These are phyloP conservation scores for Tetragonula clypearis DNA, from an alignment of 1,140 invertebrate species.

Conservation along the genomic window DNA sequence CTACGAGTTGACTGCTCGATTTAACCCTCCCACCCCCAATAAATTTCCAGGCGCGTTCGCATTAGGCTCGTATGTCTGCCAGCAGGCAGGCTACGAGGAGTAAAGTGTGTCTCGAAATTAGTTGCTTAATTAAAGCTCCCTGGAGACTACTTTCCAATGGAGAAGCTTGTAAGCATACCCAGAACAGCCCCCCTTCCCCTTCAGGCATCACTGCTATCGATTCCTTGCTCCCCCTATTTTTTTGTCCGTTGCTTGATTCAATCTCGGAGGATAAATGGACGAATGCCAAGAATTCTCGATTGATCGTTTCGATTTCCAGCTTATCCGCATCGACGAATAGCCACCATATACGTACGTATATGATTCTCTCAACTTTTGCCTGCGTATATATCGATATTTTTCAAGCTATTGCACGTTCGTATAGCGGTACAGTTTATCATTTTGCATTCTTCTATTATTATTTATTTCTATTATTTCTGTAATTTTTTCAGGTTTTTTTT, in stretches of 20 bases:
- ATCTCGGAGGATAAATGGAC: slow-evolving; percentile 52
- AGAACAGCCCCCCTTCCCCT: background rate
- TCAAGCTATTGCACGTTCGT: background rate
- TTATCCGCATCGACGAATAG: slow-evolving; percentile 44
- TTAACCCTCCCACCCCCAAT: slow-evolving; percentile 30
- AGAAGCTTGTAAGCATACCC: slow-evolving; percentile 33
- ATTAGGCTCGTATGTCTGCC: slow-evolving; percentile 51
- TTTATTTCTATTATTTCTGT: background rate
- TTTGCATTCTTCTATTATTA: background rate
- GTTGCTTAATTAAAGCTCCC: slow-evolving; percentile 51
- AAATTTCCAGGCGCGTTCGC: slow-evolving; percentile 28
- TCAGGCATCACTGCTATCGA: slow-evolving; percentile 7
- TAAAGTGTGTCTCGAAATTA: slow-evolving; percentile 54
- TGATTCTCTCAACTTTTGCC: no score
- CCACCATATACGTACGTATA: background rate
- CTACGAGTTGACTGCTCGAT: slow-evolving; percentile 35
- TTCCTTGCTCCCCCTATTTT: background rate
- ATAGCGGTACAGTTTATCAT: background rate
- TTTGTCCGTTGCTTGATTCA: slow-evolving; percentile 22
- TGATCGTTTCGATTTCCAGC: slow-evolving; percentile 52
- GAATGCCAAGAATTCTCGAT: slow-evolving; percentile 47
- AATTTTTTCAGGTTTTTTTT: no score
- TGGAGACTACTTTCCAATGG: slow-evolving; percentile 30
- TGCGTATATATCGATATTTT: background rate
- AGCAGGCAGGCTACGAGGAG: background rate